Conservation (phyloP, 1,140 invertebrate genomes). For the Elymnias hypermnestra region DNA sequence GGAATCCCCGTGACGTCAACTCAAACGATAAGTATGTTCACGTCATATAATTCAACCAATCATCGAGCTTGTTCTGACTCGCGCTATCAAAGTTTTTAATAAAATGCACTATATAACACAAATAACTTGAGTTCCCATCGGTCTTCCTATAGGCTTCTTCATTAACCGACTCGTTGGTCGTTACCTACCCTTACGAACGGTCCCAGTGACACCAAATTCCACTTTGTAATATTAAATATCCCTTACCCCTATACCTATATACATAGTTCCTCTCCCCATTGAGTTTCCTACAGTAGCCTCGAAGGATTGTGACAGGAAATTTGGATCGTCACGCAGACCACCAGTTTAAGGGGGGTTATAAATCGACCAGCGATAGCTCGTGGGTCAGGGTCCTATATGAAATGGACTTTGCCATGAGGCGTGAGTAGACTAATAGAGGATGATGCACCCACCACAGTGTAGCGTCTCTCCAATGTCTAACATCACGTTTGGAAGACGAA, state of each 20-base stretch:
- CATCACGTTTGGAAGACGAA: neutral
- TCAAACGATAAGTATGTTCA: neutral
- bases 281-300: neutral
- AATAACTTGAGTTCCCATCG: neutral
- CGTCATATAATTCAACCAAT: neutral
- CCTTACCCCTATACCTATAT: neutral
- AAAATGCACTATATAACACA: slow-evolving; percentile 3
- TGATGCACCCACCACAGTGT: neutral
- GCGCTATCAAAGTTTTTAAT: slow-evolving; percentile 10
- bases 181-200: neutral
- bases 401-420: neutral
- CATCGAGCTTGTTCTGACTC: neutral
- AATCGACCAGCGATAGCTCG: neutral
- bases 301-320: neutral
- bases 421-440: neutral
- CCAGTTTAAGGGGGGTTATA: neutral
- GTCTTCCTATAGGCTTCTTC: slow-evolving; percentile 3
- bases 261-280: neutral
- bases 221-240: neutral
- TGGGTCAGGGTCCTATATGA: neutral
- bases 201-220: neutral
- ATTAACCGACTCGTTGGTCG: slow-evolving; percentile 1
- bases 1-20: neutral
- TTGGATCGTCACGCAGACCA: neutral
- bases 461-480: neutral